Evolutionary conservation across 2,113 vertebrate species (phyloP).

Genomic region (Chinchilla lanigera): DNA sequence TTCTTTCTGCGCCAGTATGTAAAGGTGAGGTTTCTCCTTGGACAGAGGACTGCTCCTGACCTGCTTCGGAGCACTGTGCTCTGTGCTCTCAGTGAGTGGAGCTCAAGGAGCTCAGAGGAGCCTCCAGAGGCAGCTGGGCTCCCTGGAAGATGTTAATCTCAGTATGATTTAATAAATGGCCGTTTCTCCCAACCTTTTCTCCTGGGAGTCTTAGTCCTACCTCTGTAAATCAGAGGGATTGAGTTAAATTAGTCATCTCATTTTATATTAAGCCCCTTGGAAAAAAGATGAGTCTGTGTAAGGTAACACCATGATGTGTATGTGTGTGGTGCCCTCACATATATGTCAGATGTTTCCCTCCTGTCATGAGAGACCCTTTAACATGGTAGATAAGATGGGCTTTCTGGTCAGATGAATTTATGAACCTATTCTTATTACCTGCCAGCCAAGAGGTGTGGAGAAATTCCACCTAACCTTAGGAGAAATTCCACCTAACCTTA

Average conservation of each 20-base stretch:
- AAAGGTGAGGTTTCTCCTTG: constrained; percentile 89
- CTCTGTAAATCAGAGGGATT: neutral
- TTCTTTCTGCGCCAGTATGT: constrained; percentile 99
- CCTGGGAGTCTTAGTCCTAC: neutral
- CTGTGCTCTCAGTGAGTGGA: too few species aligned
- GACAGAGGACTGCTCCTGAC: neutral
- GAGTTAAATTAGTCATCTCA: neutral
- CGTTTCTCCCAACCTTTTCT: neutral
- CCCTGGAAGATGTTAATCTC: neutral
- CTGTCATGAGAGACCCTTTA: neutral
- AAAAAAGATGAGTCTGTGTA: neutral
- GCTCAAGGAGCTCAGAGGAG: neutral
- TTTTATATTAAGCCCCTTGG: neutral
- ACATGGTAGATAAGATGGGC: neutral
- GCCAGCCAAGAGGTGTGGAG: neutral
- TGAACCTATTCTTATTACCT: neutral
- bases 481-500: too few species aligned
- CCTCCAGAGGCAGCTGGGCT: neutral
- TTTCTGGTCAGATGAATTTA: neutral
- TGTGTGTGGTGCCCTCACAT: neutral
- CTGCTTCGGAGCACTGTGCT: neutral
- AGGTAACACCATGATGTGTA: neutral
- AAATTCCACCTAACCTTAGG: neutral
- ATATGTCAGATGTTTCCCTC: neutral
- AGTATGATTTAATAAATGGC: neutral